Evolutionary conservation across 1,140 invertebrate species (phyloP), one percentile per base, ranked within the genome.

Genomic region (Temnothorax curvispinosus): DNA sequence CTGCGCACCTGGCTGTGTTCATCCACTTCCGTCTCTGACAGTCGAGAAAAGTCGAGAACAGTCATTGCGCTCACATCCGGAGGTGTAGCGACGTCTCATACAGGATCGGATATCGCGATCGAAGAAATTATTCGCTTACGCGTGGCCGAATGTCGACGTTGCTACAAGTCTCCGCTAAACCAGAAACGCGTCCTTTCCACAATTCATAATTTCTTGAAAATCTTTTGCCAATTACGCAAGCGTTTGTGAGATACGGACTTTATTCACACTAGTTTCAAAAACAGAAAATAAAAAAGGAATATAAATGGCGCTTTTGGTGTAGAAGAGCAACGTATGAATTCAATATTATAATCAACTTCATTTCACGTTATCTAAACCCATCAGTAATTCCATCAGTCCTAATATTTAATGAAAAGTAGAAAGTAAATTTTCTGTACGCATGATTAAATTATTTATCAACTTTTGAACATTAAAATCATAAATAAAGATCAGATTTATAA

Each of bases 1-100:
- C 60, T 67, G 52, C 38, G 71, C 82, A 78, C 50, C 58, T 78
- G 58, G 54, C n/a, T 64, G 80, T 47, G 80, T 47, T 41, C 77
- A 56, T 80, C 35, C 62, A 75, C 62, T 89, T 89, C 88, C 87
- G 88, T 65, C 77, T 88, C 13, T n/a, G 75, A 60, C 54, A 74
- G 72, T 62, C 50, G 78, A 71, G 78, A 60, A 88, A 85, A 84
- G 38, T 15, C 27, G 67, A 58, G 38, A 82, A 82, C 54, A 74
- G 52, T 74, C 80, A 82, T 84, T 60, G 69, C 80, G 80, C 56
- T 74, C 54, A 75, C 69, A 60, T 84, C 80, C 80, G 80, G 54
- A 32, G 27, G 15, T 47, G 54, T 21, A 82, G 41, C 54, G 50
- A 82, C 15, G 69, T 84, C 80, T 75, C 41, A 5, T 75, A 50